phyloP scores from a whole-genome alignment of 2,888 invertebrate genomes.

The Hypsopygia costalis region DNA sequence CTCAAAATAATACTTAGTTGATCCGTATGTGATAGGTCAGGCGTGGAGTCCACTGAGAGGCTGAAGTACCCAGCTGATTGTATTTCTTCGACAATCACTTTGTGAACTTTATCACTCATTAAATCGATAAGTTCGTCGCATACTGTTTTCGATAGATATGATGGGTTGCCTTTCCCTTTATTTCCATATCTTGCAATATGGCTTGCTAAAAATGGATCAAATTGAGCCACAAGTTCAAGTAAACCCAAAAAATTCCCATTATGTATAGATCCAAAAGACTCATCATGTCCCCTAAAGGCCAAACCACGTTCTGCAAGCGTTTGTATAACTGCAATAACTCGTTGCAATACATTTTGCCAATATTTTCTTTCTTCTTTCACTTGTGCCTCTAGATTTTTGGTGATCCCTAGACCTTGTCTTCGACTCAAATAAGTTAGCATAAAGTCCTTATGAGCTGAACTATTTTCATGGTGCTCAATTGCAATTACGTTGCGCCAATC shows the following conservation, averaged over 20 bases:
- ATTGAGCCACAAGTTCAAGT: constrained; percentile 10
- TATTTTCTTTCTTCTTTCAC: constrained; percentile 10
- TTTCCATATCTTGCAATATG: constrained; percentile 13
- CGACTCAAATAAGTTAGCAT: constrained; percentile 3
- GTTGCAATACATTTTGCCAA: constrained; percentile 11
- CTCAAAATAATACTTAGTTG: constrained; percentile 3
- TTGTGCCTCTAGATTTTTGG: constrained; percentile 8
- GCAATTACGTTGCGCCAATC: constrained; percentile 6
- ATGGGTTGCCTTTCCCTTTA: constrained; percentile 12
- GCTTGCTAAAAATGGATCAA: constrained; percentile 12
- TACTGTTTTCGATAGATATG: constrained; percentile 8
- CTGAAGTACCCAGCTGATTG: constrained; percentile 1
- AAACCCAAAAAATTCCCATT: constrained; percentile 9
- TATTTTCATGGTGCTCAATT: constrained; percentile 7
- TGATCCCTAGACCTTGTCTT: constrained; percentile 5
- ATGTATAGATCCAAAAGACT: constrained; percentile 8
- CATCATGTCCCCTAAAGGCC: constrained; percentile 5
- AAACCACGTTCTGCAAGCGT: constrained; percentile 7
- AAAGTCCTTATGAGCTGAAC: constrained; percentile 4
- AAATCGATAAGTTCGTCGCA: constrained; percentile 8
- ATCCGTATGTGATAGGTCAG: constrained; percentile 5
- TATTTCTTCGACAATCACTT: constrained; percentile 1
- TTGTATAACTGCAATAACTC: constrained; percentile 10
- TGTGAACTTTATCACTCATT: constrained; percentile 3
- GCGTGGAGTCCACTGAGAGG: constrained; percentile 3